Evolutionary conservation across 1,140 invertebrate species (phyloP).

Genomic region (Aphelinus certus): DNA sequence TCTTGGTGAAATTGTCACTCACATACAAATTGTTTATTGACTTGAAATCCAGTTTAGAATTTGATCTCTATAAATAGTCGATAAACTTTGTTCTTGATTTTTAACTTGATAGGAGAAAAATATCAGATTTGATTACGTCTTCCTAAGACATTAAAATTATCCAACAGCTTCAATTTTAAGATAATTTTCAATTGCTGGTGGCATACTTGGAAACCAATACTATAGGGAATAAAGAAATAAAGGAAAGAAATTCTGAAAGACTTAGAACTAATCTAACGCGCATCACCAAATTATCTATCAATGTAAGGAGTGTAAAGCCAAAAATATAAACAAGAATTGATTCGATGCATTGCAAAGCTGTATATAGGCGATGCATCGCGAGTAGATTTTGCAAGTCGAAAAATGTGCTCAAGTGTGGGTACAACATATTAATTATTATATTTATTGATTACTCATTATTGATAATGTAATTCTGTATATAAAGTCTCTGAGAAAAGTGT

Average conservation of each 20-base stretch:
- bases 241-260: no score
- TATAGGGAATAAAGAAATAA: no score
- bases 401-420: background rate
- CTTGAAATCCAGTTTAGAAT: no score
- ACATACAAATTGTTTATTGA: no score
- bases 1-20: no score
- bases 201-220: background rate
- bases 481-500: conserved; percentile 29
- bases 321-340: conserved; percentile 25
- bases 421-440: conserved; percentile 24
- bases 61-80: no score
- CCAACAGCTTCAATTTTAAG: no score
- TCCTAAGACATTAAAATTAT: no score
- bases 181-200: conserved; percentile 1
- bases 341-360: conserved; percentile 24
- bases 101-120: no score
- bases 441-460: no score
- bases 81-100: no score
- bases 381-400: conserved; percentile 27
- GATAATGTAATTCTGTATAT: conserved; percentile 38
- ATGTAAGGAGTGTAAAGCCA: conserved; percentile 34
- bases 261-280: background rate
- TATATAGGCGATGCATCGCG: conserved; percentile 34
- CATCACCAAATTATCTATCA: conserved; percentile 3
- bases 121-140: no score